Percentiles rank a stretch among this genome's conserved stretches.
These are phyloP conservation scores for Semicossyphus pulcher DNA, from an alignment of 2,113 vertebrate species.

Conservation along the genomic window DNA sequence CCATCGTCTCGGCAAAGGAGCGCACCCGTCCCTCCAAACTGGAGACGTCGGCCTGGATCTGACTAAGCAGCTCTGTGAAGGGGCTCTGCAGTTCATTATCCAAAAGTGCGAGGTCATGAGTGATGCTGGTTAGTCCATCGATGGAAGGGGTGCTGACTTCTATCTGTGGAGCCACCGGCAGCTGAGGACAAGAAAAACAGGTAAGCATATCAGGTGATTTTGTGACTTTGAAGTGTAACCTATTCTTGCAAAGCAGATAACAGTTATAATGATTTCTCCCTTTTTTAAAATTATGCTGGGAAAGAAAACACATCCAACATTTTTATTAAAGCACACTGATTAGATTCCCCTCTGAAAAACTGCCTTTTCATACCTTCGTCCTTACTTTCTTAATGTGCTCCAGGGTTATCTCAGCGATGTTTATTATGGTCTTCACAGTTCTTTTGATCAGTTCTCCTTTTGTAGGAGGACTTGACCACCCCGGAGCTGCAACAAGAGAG, in stretches of 20 bases:
- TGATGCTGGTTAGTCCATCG: slow-evolving; percentile 75
- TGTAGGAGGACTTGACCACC: background rate
- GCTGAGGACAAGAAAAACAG: slow-evolving; percentile 11
- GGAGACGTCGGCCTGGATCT: slow-evolving; percentile 83
- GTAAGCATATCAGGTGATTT: background rate
- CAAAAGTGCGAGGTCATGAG: slow-evolving; percentile 77
- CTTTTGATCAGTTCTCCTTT: slow-evolving; percentile 3
- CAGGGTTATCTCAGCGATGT: slow-evolving; percentile 54
- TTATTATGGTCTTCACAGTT: background rate
- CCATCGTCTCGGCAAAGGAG: slow-evolving; percentile 60
- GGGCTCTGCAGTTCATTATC: slow-evolving; percentile 76
- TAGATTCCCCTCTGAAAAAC: background rate
- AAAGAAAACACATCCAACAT: background rate
- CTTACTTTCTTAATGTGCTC: slow-evolving; percentile 50
- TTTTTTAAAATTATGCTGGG: no score
- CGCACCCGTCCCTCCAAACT: slow-evolving; percentile 78
- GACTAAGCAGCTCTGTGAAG: slow-evolving; percentile 55
- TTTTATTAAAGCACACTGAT: background rate
- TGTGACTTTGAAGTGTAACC: no score
- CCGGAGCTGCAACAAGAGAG: slow-evolving; percentile 13
- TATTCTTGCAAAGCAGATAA: no score
- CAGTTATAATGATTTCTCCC: no score
- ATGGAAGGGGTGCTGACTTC: slow-evolving; percentile 41
- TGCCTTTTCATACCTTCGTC: slow-evolving; percentile 18
- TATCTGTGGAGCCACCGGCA: background rate